Percentiles rank a stretch among this genome's conserved stretches.
phyloP scores from a whole-genome alignment of 2,888 invertebrate genomes.

The Calephelis perditalis region DNA sequence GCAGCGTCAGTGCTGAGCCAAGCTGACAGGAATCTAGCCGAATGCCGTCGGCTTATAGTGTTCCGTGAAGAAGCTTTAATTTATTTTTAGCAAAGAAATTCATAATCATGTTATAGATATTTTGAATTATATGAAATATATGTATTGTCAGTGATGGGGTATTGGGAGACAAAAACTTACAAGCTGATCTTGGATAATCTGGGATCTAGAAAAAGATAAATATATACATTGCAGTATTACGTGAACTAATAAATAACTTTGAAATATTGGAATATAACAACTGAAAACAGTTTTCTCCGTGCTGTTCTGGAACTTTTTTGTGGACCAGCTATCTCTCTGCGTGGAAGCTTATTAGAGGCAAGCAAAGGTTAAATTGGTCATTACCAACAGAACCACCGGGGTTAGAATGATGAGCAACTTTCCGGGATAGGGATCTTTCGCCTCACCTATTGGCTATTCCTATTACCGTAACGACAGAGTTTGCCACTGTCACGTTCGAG shows the following conservation, averaged over 20 bases:
- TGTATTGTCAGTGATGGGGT: background rate
- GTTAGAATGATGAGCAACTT: background rate
- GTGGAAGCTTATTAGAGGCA: no score
- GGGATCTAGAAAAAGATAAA: no score
- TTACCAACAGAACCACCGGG: background rate
- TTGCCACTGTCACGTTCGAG: no score
- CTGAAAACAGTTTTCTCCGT: no score
- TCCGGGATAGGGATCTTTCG: no score
- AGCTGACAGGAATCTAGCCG: constrained; percentile 73
- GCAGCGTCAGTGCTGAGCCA: constrained; percentile 59
- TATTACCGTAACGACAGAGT: no score
- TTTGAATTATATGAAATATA: constrained; percentile 11
- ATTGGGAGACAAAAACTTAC: background rate
- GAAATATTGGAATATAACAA: no score
- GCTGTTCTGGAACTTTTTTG: no score
- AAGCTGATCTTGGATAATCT: background rate
- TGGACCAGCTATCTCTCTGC: no score
- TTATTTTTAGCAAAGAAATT: constrained; percentile 26
- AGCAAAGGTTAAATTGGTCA: background rate
- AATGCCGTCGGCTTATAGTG: constrained; percentile 55
- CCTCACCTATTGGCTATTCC: no score
- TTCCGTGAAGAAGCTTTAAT: constrained; percentile 46
- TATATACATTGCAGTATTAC: no score
- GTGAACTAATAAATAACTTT: no score
- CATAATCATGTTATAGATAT: constrained; percentile 16